Evolutionary conservation across 2,113 vertebrate species (phyloP), one percentile per base, ranked within the genome.

Genomic region (Eudyptes chrysolophus): DNA sequence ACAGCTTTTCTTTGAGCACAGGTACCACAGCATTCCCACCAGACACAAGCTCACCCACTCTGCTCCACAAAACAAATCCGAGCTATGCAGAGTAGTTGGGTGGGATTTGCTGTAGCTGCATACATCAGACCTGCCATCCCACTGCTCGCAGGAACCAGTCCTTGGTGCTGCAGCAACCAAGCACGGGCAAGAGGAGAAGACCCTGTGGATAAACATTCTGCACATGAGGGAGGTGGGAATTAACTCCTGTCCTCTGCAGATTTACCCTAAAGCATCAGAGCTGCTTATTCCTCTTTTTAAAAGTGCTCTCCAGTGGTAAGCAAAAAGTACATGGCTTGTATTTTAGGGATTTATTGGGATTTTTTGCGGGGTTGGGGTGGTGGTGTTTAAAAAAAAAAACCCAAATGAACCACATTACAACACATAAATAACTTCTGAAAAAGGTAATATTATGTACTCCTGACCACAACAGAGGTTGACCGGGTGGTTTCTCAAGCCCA

Each of bases 61-160:
- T 69, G 82, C 40, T 70, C 66, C 62, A 57, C 54, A 92, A 46
- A 80, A 36, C 34, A 30, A 75, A 9, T 8, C 42, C 4, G 1
- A 75, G 57, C 14, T 16, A 21, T 0, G 0, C 42, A 71, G 51
- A 49, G 54, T 6, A 16, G 17, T 0, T 3, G 3, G 1, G 6
- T 64, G 72, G 52, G 55, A 51, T 81, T 55, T 74, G 14, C 82
- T 42, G 49, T 19, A 44, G 54, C 51, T 29, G 76, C 51, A 40
- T 25, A 6, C 12, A 0, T 6, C 34, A 14, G 36, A n/a, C 22
- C 64, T 49, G 32, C n/a, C 32, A 26, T 12, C 79, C 60, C 44
- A 2, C 32, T 15, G 46, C 49, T 18, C 25, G 60, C 44, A n/a
- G 81, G 44, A 89, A 3, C 54, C 60, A 44, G 20, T 1, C 54